phyloP scores from a whole-genome alignment of 1,140 invertebrate species.

The Hesperophylax magnus region DNA sequence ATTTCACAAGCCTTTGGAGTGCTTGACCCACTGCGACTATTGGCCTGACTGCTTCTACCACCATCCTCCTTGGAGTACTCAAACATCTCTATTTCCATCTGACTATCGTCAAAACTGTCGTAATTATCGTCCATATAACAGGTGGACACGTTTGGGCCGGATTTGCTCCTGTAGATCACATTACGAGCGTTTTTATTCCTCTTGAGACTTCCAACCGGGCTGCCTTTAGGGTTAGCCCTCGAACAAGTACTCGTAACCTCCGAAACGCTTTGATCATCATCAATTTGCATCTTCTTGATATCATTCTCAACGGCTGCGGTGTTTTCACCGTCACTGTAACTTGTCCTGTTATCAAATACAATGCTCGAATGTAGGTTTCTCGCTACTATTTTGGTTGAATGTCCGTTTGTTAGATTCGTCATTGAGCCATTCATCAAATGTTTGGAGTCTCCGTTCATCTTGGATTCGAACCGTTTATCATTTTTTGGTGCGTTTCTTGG shows the following conservation, averaged over 20 bases:
- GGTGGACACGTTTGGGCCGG: slow-evolving; percentile 52
- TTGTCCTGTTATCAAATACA: slow-evolving; percentile 49
- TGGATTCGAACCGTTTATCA: slow-evolving; percentile 1
- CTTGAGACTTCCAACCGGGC: slow-evolving; percentile 60
- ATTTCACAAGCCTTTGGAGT: slow-evolving; percentile 52
- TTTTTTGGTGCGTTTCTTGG: neutral
- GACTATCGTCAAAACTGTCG: slow-evolving; percentile 64
- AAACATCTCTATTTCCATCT: slow-evolving; percentile 59
- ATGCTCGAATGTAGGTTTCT: slow-evolving; percentile 55
- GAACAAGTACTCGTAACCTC: slow-evolving; percentile 66
- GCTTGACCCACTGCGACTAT: slow-evolving; percentile 39
- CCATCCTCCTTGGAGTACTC: slow-evolving; percentile 63
- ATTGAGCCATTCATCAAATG: slow-evolving; percentile 15
- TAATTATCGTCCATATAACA: slow-evolving; percentile 60
- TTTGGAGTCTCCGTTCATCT: slow-evolving; percentile 7
- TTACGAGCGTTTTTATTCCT: slow-evolving; percentile 55
- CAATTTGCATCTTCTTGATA: slow-evolving; percentile 56
- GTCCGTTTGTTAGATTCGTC: slow-evolving; percentile 6
- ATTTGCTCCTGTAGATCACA: slow-evolving; percentile 59
- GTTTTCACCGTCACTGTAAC: slow-evolving; percentile 52
- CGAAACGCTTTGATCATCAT: slow-evolving; percentile 64
- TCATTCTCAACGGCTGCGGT: slow-evolving; percentile 30
- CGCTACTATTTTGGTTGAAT: slow-evolving; percentile 42
- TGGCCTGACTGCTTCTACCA: slow-evolving; percentile 60
- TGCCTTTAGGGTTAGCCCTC: slow-evolving; percentile 53